Evolutionary conservation across 1,140 invertebrate genomes (phyloP).

Genomic region (Dolichoris vasculosae): DNA sequence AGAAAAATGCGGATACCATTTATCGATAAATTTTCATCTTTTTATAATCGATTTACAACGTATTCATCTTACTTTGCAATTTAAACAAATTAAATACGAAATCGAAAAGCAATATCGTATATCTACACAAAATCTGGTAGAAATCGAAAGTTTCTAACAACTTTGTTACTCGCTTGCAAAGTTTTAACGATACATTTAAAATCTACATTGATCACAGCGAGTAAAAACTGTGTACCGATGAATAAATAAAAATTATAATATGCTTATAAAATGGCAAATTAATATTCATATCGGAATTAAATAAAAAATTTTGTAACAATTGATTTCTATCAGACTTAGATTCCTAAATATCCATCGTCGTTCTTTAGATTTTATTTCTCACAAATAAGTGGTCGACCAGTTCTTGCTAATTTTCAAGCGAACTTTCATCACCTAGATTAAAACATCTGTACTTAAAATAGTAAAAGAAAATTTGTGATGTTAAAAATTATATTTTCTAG

Average conservation of each 20-base stretch:
- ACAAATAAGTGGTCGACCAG: conserved; percentile 24
- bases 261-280: no score
- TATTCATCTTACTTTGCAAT: conserved; percentile 6
- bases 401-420: not conserved
- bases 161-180: no score
- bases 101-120: not conserved
- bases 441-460: not conserved
- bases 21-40: not conserved
- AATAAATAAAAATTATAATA: no score
- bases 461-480: not conserved
- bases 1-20: not conserved
- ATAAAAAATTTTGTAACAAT: not conserved
- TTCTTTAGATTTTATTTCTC: not conserved
- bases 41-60: not conserved
- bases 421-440: not conserved
- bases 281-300: no score
- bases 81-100: not conserved
- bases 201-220: no score
- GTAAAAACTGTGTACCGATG: no score
- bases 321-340: not conserved
- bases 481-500: not conserved
- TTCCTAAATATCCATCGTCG: not conserved
- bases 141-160: not conserved
- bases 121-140: not conserved
- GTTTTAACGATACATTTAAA: no score